Evolutionary conservation across 2,113 vertebrate genomes (phyloP).

Genomic region (Boulengeromyrus knoepffleri): DNA sequence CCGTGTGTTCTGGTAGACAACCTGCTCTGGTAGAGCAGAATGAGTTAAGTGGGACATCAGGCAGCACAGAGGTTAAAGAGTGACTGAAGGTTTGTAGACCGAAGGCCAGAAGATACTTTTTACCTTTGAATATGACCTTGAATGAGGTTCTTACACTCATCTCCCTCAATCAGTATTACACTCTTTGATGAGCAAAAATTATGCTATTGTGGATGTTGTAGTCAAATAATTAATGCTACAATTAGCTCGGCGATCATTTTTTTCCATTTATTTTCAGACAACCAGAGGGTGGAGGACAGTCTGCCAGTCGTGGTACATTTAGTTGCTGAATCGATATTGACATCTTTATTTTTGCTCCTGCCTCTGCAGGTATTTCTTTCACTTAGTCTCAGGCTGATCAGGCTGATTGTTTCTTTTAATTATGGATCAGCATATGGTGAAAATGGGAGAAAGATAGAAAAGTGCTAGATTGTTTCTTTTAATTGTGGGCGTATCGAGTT

Average conservation of each 20-base stretch:
- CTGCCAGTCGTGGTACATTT: neutral
- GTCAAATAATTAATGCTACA: neutral
- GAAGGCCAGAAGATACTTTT: neutral
- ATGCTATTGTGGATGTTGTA: neutral
- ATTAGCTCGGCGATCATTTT: neutral
- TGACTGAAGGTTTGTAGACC: neutral
- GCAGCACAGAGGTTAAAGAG: neutral
- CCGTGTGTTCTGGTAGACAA: neutral
- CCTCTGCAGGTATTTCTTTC: neutral
- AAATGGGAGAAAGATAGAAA: neutral
- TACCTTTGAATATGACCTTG: slow-evolving; percentile 1
- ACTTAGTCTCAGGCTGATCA: neutral
- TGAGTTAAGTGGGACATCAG: neutral
- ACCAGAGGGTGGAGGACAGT: neutral
- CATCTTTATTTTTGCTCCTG: neutral
- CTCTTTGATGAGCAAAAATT: neutral
- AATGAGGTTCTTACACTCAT: neutral
- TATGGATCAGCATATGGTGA: neutral
- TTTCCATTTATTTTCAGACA: neutral
- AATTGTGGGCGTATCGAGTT: neutral
- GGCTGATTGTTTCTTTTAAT: neutral
- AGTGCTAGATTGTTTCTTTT: neutral
- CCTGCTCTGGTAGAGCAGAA: neutral
- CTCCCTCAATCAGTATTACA: neutral
- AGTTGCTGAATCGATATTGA: neutral